Conservation (phyloP, 1,140 invertebrate species). For the Pararge aegeria region DNA sequence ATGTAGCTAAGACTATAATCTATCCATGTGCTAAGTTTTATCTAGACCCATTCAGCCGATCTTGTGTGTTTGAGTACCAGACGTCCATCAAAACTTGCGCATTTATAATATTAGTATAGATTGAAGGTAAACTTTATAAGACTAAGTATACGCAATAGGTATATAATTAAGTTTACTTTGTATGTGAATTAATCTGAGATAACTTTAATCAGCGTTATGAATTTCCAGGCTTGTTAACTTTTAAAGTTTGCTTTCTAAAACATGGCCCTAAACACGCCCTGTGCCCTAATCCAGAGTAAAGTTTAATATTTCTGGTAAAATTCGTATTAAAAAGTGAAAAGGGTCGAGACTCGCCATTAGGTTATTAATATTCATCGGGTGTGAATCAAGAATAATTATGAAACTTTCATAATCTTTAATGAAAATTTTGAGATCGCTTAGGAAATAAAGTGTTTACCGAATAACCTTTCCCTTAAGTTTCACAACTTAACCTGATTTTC, state of each 20-base stretch:
- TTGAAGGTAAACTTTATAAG: too few species aligned
- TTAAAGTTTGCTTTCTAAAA: background rate
- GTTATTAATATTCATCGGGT: slow-evolving; percentile 27
- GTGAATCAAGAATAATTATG: slow-evolving; percentile 10
- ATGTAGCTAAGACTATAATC: too few species aligned
- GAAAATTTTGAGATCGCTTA: background rate
- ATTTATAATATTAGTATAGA: too few species aligned
- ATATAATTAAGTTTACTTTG: too few species aligned
- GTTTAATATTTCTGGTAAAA: background rate
- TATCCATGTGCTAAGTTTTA: too few species aligned
- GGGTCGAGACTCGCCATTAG: slow-evolving; percentile 9
- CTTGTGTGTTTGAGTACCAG: too few species aligned
- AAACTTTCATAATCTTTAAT: slow-evolving; percentile 3
- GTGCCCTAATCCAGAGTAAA: background rate
- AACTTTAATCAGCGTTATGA: too few species aligned
- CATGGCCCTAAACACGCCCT: background rate
- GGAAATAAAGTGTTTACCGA: background rate
- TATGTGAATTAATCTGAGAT: too few species aligned
- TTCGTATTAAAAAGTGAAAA: slow-evolving; percentile 12
- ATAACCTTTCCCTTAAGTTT: background rate
- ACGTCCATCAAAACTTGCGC: too few species aligned
- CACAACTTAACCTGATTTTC: background rate
- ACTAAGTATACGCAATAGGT: too few species aligned
- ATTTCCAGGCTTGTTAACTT: background rate
- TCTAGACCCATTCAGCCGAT: too few species aligned